Conservation (phyloP, 1,140 invertebrate species). For the Sycophaga agraensis region DNA sequence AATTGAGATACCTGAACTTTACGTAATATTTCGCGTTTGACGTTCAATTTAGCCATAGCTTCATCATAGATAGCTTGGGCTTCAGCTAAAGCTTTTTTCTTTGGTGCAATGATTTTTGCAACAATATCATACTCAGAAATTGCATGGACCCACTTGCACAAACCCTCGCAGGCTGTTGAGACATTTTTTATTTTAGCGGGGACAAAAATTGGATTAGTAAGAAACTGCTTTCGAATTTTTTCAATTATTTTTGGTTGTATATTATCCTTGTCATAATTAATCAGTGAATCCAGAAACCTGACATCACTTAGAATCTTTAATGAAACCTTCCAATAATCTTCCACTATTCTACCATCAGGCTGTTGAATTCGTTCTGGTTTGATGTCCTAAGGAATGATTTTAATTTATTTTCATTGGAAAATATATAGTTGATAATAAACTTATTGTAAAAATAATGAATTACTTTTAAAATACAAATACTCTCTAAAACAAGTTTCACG, state of each 20-base stretch:
- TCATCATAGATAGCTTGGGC: slow-evolving; percentile 72
- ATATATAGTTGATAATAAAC: too few relatives aligned
- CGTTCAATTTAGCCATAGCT: slow-evolving; percentile 69
- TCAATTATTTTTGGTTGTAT: slow-evolving; percentile 81
- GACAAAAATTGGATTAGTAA: slow-evolving; percentile 86
- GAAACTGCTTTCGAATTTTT: slow-evolving; percentile 77
- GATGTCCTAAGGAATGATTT: slow-evolving; percentile 62
- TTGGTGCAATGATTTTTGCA: slow-evolving; percentile 84
- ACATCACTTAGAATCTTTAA: slow-evolving; percentile 89
- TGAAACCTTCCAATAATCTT: slow-evolving; percentile 93
- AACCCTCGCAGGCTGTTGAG: slow-evolving; percentile 74
- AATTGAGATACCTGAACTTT: slow-evolving; percentile 62
- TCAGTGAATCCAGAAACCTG: slow-evolving; percentile 82
- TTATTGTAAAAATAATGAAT: neutral
- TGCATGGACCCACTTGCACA: slow-evolving; percentile 90
- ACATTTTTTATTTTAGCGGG: slow-evolving; percentile 83
- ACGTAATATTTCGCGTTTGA: slow-evolving; percentile 76
- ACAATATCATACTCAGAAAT: slow-evolving; percentile 94
- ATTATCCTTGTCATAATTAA: slow-evolving; percentile 91
- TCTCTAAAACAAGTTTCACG: slow-evolving; percentile 94
- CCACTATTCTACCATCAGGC: slow-evolving; percentile 73
- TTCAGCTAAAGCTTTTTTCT: slow-evolving; percentile 74
- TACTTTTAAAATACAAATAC: slow-evolving; percentile 91
- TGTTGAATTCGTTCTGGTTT: slow-evolving; percentile 79
- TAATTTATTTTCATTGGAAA: neutral